Percentiles rank a stretch among this genome's conserved stretches.
These are phyloP conservation scores for Glaucomys volans DNA, from an alignment of 2,113 vertebrate genomes.

Conservation along the genomic window DNA sequence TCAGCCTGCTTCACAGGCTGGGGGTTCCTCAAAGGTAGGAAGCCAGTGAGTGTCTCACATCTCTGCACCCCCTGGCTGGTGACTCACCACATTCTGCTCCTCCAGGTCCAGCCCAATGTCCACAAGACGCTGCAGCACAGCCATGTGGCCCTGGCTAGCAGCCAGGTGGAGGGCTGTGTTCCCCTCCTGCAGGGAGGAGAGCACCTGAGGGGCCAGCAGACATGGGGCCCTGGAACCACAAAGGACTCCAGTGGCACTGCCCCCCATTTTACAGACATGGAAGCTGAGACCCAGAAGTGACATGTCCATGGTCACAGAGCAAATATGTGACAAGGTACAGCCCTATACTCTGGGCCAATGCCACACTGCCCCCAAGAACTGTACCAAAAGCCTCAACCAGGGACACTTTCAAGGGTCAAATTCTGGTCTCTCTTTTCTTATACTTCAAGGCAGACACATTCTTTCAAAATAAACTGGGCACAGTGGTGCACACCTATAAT, in stretches of 20 bases:
- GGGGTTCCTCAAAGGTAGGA: neutral
- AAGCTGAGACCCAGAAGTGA: neutral
- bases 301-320: neutral
- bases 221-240: neutral
- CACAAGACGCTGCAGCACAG: constrained; percentile 89
- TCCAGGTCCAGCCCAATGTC: constrained; percentile 88
- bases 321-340: neutral
- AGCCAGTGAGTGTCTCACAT: fast-evolving
- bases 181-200: constrained; percentile 87
- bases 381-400: neutral
- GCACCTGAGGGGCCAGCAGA: neutral
- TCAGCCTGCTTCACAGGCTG: fast-evolving
- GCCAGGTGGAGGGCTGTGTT: constrained; percentile 93
- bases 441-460: neutral
- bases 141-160: constrained; percentile 87
- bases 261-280: neutral
- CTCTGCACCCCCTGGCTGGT: neutral
- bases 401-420: neutral
- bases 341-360: neutral
- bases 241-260: fast-evolving
- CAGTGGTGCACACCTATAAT: no score
- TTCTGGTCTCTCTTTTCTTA: neutral
- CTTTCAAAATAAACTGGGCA: neutral
- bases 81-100: constrained; percentile 90
- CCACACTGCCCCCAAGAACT: neutral